These are phyloP conservation scores for Phthorimaea operculella DNA, from an alignment of 1,140 invertebrate genomes.

Conservation along the genomic window DNA sequence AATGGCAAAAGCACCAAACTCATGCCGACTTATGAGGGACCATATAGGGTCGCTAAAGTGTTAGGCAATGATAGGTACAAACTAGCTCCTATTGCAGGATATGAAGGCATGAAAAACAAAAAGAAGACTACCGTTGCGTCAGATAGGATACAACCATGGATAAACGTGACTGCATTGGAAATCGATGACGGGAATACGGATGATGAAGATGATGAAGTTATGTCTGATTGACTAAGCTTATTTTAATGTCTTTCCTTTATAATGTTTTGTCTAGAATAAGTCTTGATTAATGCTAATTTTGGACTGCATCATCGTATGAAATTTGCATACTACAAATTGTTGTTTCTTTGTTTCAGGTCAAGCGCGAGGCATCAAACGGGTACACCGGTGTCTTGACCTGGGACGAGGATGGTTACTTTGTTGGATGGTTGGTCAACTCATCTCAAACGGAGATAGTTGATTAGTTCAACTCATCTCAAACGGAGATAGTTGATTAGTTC, in stretches of 20 bases:
- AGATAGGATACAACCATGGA: conserved; percentile 10
- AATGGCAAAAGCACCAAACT: conserved; percentile 22
- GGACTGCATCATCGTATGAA: too few relatives aligned
- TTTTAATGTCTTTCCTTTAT: not conserved
- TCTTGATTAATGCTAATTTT: not conserved
- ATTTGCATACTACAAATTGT: too few relatives aligned
- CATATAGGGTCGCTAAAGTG: conserved; percentile 20
- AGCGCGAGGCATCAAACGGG: too few relatives aligned
- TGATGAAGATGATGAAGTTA: not conserved
- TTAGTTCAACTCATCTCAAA: too few relatives aligned
- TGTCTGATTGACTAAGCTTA: not conserved
- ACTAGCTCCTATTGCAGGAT: conserved; percentile 19
- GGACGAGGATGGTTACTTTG: too few relatives aligned
- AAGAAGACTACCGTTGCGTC: conserved; percentile 12
- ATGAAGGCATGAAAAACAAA: conserved; percentile 12
- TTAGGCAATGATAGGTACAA: conserved; percentile 27
- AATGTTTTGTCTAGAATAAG: not conserved
- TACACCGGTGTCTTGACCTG: too few relatives aligned
- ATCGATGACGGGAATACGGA: conserved; percentile 4
- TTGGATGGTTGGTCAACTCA: too few relatives aligned
- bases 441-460: too few relatives aligned
- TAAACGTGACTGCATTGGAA: conserved; percentile 9
- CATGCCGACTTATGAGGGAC: conserved; percentile 24
- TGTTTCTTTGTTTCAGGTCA: too few relatives aligned
- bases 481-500: too few relatives aligned